Evolutionary conservation across 2,797 vertebrate genomes (phyloP).

Genomic region (Florisuga fusca): DNA sequence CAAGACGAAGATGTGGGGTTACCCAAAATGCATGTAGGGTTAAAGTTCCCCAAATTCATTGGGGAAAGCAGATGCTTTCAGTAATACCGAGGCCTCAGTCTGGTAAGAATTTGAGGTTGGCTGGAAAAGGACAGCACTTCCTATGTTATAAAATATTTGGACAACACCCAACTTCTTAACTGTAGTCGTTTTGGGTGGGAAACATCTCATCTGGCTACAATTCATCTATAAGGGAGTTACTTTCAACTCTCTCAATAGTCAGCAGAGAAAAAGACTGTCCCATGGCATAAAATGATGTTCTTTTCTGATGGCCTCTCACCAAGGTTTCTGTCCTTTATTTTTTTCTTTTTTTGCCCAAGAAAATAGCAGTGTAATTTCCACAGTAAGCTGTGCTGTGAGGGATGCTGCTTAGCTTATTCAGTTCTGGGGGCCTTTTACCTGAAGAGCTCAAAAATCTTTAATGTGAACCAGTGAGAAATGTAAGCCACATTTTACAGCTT

Average conservation of each 20-base stretch:
- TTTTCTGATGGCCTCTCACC: background rate
- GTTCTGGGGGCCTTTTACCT: background rate
- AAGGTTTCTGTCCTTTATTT: background rate
- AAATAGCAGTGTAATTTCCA: background rate
- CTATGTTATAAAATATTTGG: background rate
- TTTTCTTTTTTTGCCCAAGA: background rate
- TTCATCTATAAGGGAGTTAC: background rate
- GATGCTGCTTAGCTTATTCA: background rate
- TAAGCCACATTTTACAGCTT: conserved; percentile 1
- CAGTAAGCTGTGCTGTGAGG: background rate
- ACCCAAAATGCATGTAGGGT: background rate
- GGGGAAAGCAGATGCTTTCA: background rate
- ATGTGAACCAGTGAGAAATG: background rate
- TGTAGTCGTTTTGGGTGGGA: background rate
- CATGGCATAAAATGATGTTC: background rate
- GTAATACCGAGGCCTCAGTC: background rate
- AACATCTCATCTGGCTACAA: background rate
- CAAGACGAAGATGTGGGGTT: background rate
- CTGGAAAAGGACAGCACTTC: background rate
- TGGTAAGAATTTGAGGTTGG: background rate
- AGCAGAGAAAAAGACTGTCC: background rate
- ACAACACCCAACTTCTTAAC: background rate
- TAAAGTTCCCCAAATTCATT: background rate
- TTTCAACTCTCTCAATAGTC: background rate
- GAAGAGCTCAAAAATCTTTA: conserved; percentile 14